phyloP scores from a whole-genome alignment of 2,888 invertebrate genomes.

The Phengaris alcon region DNA sequence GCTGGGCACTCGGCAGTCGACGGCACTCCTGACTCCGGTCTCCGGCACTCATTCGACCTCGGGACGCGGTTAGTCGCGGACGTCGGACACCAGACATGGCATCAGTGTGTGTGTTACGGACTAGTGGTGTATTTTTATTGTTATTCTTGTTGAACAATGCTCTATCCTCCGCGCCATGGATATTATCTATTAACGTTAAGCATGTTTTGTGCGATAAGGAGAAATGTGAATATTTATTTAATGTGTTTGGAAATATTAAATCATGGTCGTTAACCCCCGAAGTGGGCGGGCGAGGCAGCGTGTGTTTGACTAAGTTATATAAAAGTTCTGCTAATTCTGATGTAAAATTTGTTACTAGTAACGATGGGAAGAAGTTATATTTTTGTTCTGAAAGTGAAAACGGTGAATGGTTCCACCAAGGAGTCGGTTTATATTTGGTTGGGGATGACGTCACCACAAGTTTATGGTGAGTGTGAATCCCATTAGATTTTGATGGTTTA shows the following conservation, averaged over 20 bases:
- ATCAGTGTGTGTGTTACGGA: constrained; percentile 57
- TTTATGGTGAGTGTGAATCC: constrained; percentile 50
- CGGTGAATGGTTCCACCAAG: constrained; percentile 63
- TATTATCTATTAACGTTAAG: constrained; percentile 60
- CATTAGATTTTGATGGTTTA: constrained; percentile 13
- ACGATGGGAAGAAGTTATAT: constrained; percentile 54
- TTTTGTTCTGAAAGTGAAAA: constrained; percentile 60
- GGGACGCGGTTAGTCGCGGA: constrained; percentile 33
- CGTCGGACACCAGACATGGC: constrained; percentile 52
- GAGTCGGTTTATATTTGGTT: constrained; percentile 64
- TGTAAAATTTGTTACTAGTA: constrained; percentile 45
- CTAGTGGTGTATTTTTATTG: constrained; percentile 68
- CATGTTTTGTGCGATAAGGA: constrained; percentile 51
- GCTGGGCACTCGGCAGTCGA: constrained; percentile 16
- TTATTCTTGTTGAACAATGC: constrained; percentile 66
- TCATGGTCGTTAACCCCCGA: constrained; percentile 63
- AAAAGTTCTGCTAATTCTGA: constrained; percentile 43
- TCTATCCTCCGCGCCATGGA: constrained; percentile 65
- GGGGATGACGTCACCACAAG: constrained; percentile 64
- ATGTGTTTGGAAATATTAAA: constrained; percentile 54
- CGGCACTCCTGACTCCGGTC: constrained; percentile 30
- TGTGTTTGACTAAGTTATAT: constrained; percentile 45
- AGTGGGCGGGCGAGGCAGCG: constrained; percentile 49
- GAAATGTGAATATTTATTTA: constrained; percentile 60
- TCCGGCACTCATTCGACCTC: constrained; percentile 32